These are phyloP conservation scores for Trichoplusia ni DNA, from an alignment of 1,140 invertebrate species.

Conservation along the genomic window DNA sequence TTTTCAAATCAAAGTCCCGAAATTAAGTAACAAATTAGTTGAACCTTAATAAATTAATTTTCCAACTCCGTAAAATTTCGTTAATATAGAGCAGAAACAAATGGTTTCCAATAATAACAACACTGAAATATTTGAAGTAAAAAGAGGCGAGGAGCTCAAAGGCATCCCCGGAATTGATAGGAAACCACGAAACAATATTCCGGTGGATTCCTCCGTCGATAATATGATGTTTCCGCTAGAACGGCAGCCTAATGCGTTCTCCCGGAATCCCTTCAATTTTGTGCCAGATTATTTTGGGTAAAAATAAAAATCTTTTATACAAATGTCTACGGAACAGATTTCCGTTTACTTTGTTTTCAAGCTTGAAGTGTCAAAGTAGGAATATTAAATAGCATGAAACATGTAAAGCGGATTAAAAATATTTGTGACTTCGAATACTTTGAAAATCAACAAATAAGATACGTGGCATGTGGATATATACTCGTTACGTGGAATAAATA, in stretches of 20 bases:
- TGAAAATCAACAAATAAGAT: too few relatives aligned
- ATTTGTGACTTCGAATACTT: too few relatives aligned
- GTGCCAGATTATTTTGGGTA: slow-evolving; percentile 48
- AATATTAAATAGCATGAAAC: too few relatives aligned
- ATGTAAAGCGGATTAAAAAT: too few relatives aligned
- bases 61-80: slow-evolving; percentile 18
- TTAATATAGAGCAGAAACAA: slow-evolving; percentile 23
- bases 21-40: slow-evolving; percentile 23
- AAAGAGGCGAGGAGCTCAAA: slow-evolving; percentile 37
- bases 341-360: slow-evolving; percentile 16
- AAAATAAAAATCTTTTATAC: slow-evolving; percentile 42
- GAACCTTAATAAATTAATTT: slow-evolving; percentile 28
- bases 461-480: too few relatives aligned
- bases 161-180: slow-evolving; percentile 46
- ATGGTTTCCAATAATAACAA: slow-evolving; percentile 32
- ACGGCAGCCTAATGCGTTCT: slow-evolving; percentile 50
- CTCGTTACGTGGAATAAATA: too few relatives aligned
- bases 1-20: slow-evolving; percentile 17
- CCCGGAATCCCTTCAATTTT: slow-evolving; percentile 48
- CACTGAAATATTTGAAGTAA: slow-evolving; percentile 33
- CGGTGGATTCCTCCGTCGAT: slow-evolving; percentile 46
- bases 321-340: slow-evolving; percentile 22
- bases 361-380: too few relatives aligned
- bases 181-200: slow-evolving; percentile 60
- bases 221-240: slow-evolving; percentile 59